These are phyloP conservation scores for Calameuta pallipes DNA, from an alignment of 2,888 invertebrate species.

Conservation along the genomic window DNA sequence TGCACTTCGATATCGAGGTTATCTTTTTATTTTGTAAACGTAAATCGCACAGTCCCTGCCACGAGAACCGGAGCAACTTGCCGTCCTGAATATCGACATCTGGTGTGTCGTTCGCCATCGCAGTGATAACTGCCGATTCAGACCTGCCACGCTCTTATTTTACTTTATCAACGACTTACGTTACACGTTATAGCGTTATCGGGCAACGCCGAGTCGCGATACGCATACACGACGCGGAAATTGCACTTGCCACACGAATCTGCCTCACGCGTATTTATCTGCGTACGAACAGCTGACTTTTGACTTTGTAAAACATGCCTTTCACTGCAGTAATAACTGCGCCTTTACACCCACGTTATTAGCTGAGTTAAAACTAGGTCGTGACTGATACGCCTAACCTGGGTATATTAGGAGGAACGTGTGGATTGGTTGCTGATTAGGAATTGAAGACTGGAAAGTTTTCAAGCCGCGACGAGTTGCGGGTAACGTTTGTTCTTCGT, in stretches of 20 bases:
- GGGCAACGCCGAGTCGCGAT: not conserved
- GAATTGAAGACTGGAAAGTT: conserved; percentile 8
- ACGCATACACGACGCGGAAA: not conserved
- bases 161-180: not conserved
- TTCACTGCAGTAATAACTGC: not conserved
- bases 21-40: conserved; percentile 12
- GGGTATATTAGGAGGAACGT: not conserved
- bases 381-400: not conserved
- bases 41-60: conserved; percentile 5
- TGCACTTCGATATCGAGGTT: not conserved
- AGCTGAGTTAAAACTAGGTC: not conserved
- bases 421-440: not conserved
- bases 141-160: not conserved
- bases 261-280: not conserved
- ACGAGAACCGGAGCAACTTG: conserved; percentile 5
- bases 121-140: not conserved
- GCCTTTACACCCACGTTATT: not conserved
- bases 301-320: not conserved
- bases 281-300: not conserved
- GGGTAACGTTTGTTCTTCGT: not conserved
- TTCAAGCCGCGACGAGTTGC: not conserved
- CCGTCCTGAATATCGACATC: conserved; percentile 18
- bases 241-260: not conserved
- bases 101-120: conserved; percentile 11
- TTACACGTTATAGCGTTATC: not conserved